Evolutionary conservation across 2,888 invertebrate species (phyloP).

Genomic region (Drosophila prostipennis): DNA sequence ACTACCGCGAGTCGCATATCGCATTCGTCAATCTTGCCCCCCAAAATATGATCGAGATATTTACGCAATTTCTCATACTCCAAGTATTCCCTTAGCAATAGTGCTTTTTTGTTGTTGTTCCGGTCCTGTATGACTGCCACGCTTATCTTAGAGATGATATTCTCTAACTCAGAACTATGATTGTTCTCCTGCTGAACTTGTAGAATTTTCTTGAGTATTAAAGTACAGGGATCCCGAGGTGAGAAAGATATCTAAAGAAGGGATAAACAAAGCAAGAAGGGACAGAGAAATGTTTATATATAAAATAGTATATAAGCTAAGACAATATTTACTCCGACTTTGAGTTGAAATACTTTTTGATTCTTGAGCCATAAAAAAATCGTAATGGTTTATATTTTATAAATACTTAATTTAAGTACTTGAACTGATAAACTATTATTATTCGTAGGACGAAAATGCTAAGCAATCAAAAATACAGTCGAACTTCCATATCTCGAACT

Average conservation of each 20-base stretch:
- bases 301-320: background rate
- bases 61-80: background rate
- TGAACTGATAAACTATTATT: background rate
- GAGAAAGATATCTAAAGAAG: background rate
- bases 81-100: background rate
- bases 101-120: background rate
- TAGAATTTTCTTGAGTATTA: background rate
- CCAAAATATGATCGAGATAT: slow-evolving; percentile 11
- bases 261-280: background rate
- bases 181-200: background rate
- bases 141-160: background rate
- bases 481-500: slow-evolving; percentile 1
- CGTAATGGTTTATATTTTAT: too few species aligned
- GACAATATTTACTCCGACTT: slow-evolving; percentile 2
- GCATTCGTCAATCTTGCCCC: slow-evolving; percentile 9
- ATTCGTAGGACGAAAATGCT: background rate
- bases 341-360: background rate
- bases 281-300: background rate
- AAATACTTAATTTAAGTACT: too few species aligned
- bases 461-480: background rate
- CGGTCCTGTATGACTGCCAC: background rate
- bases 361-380: background rate
- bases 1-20: slow-evolving; percentile 14
- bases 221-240: background rate
- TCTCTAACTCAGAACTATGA: background rate